A percentile compares a stretch with the other conserved stretches of the same genome.
These are phyloP conservation scores for Lithophane socia DNA, from an alignment of 2,888 invertebrate genomes.

Conservation along the genomic window DNA sequence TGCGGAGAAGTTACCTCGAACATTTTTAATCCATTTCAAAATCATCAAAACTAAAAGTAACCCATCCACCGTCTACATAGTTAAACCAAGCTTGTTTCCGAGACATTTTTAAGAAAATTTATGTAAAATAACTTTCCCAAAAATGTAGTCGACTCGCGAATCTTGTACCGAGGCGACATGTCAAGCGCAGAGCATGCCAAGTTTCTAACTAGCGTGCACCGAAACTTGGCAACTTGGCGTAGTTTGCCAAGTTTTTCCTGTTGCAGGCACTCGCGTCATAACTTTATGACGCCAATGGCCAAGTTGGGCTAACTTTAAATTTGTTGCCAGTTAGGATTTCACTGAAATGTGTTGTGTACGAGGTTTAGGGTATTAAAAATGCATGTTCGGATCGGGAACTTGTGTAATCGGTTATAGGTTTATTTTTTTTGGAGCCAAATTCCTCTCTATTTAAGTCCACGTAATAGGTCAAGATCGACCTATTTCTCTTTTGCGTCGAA, in stretches of 20 bases:
- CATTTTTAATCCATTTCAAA: slow-evolving; percentile 31
- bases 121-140: slow-evolving; percentile 51
- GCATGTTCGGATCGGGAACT: not conserved
- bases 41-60: not conserved
- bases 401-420: not conserved
- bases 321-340: slow-evolving; percentile 59
- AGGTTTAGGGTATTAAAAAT: slow-evolving; percentile 32
- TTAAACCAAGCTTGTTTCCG: slow-evolving; percentile 7
- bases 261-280: slow-evolving; percentile 63
- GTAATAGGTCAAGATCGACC: not conserved
- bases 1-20: not conserved
- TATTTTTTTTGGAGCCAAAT: not conserved
- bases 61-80: not conserved
- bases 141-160: slow-evolving; percentile 51
- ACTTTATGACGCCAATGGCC: slow-evolving; percentile 58
- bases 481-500: not conserved
- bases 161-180: slow-evolving; percentile 42
- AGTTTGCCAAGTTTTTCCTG: slow-evolving; percentile 63
- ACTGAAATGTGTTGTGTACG: slow-evolving; percentile 44
- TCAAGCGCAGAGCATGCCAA: slow-evolving; percentile 56
- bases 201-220: slow-evolving; percentile 63
- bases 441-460: not conserved
- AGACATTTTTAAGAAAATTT: slow-evolving; percentile 39
- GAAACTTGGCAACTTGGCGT: slow-evolving; percentile 52
- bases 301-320: slow-evolving; percentile 57